These are phyloP conservation scores for Pseudomugil gertrudae DNA, from an alignment of 2,797 vertebrate genomes.

Conservation along the genomic window DNA sequence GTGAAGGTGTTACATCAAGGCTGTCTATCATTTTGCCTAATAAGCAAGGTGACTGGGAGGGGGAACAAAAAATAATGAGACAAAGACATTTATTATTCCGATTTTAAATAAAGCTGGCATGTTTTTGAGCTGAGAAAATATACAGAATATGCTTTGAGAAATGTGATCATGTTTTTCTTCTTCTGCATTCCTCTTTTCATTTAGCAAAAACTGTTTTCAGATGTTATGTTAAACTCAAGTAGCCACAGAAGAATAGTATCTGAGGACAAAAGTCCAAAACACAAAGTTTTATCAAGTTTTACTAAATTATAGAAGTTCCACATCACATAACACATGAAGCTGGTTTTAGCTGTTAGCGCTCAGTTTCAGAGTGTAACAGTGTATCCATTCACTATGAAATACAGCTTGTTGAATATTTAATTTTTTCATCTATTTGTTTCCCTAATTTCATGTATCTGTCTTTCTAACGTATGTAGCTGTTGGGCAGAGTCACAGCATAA, in stretches of 20 bases:
- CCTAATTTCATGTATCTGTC: constrained; percentile 2
- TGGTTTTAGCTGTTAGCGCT: neutral
- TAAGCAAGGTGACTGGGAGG: neutral
- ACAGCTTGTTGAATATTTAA: neutral
- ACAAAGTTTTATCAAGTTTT: neutral
- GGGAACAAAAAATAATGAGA: constrained; percentile 5
- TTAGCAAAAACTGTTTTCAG: constrained; percentile 15
- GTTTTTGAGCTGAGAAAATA: constrained; percentile 9
- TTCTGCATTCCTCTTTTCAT: neutral
- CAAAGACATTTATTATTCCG: constrained; percentile 7
- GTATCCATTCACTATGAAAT: neutral
- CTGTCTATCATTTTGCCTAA: constrained; percentile 14
- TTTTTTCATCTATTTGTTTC: neutral
- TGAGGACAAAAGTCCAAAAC: neutral
- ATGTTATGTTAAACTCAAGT: constrained; percentile 7
- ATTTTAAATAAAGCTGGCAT: constrained; percentile 1
- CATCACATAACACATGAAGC: neutral
- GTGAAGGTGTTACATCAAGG: constrained; percentile 9
- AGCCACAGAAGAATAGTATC: neutral
- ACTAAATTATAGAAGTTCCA: neutral
- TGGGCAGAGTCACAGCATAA: constrained; percentile 37
- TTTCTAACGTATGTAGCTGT: constrained; percentile 5
- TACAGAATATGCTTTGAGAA: constrained; percentile 14
- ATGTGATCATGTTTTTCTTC: constrained; percentile 1
- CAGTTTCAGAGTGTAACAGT: neutral